Percentiles rank a stretch among this genome's conserved stretches.
Conservation (phyloP, 2,113 vertebrate genomes). For the Caranx ignobilis region DNA sequence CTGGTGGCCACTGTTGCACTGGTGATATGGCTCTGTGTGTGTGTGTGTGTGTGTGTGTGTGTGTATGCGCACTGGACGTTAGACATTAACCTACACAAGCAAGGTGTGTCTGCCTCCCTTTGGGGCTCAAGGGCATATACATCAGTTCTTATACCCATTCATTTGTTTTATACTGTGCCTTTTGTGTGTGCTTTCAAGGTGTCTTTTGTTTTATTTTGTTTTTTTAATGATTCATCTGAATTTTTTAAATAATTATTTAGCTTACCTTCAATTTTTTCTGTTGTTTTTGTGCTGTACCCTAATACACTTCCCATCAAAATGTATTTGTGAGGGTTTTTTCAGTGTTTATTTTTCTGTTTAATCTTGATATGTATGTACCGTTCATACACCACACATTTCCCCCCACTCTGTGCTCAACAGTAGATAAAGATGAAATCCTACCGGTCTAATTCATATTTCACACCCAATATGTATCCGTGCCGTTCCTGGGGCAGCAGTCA, state of each 20-base stretch:
- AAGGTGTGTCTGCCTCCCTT: slow-evolving; percentile 55
- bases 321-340: not conserved
- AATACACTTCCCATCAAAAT: not conserved
- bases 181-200: slow-evolving; percentile 29
- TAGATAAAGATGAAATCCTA: slow-evolving; percentile 73
- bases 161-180: slow-evolving; percentile 30
- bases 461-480: slow-evolving; percentile 70
- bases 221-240: not conserved
- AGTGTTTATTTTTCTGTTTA: slow-evolving; percentile 1
- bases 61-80: slow-evolving; percentile 45
- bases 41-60: not conserved
- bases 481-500: slow-evolving; percentile 66
- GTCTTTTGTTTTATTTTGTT: not conserved
- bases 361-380: slow-evolving; percentile 19
- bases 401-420: slow-evolving; percentile 34
- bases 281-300: not conserved
- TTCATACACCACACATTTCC: slow-evolving; percentile 17
- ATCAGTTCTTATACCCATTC: slow-evolving; percentile 47
- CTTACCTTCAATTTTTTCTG: not conserved
- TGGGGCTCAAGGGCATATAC: slow-evolving; percentile 55
- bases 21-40: slow-evolving; percentile 11
- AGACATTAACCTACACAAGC: slow-evolving; percentile 67
- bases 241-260: not conserved
- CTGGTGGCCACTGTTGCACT: slow-evolving; percentile 47
- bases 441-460: slow-evolving; percentile 74